Evolutionary conservation across 2,797 vertebrate species (phyloP).

Genomic region (Chrosomus eos): DNA sequence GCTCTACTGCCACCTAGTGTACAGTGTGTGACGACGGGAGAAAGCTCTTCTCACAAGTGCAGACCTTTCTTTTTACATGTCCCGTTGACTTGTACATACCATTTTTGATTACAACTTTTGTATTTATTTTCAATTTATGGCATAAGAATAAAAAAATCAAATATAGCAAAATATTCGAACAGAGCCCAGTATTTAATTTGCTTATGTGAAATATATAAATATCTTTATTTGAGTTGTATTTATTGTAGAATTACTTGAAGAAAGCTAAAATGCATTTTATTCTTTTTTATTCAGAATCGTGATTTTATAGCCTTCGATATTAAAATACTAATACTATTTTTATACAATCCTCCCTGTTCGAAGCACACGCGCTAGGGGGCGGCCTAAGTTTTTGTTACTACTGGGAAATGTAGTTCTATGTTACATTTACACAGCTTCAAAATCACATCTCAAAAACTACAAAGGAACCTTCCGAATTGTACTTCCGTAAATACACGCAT

Average conservation of each 20-base stretch:
- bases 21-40: background rate
- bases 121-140: background rate
- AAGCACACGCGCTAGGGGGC: background rate
- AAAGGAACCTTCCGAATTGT: background rate
- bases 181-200: background rate
- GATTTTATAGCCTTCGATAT: background rate
- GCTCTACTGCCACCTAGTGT: conserved; percentile 53
- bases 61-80: no score
- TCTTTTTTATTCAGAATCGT: background rate
- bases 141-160: background rate
- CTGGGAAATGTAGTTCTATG: conserved; percentile 53
- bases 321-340: background rate
- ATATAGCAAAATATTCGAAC: background rate
- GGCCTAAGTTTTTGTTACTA: background rate
- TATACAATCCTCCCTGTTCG: background rate
- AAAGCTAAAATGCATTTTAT: background rate
- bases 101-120: background rate
- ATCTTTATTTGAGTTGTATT: background rate
- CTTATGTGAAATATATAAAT: background rate
- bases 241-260: background rate
- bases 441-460: conserved; percentile 42
- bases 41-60: background rate
- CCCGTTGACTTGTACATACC: background rate
- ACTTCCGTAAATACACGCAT: conserved; percentile 59
- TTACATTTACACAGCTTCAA: background rate